phyloP scores from a whole-genome alignment of 1,140 invertebrate genomes.

The Heliconius himera region DNA sequence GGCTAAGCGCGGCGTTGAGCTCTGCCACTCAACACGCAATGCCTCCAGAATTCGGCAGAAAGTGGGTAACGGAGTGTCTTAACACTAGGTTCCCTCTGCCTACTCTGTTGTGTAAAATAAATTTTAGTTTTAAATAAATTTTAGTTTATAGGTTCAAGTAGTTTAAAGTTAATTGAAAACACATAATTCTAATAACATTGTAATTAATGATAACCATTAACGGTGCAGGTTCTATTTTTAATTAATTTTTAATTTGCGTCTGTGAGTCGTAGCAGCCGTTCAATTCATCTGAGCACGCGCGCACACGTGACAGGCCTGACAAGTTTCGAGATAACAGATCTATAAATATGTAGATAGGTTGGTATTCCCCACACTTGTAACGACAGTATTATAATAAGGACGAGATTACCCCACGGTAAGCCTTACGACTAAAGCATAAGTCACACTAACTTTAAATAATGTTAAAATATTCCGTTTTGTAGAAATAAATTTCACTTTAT shows the following conservation, averaged over 20 bases:
- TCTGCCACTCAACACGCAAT: no score
- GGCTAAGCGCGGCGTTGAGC: no score
- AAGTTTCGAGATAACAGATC: constrained; percentile 48
- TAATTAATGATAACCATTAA: constrained; percentile 33
- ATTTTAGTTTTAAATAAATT: no score
- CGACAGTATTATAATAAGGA: constrained; percentile 15
- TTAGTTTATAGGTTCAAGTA: no score
- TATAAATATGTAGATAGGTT: constrained; percentile 53
- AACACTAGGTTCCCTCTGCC: no score
- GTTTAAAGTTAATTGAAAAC: background rate
- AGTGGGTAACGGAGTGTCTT: no score
- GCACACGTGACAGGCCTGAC: constrained; percentile 54
- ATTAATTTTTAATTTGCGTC: constrained; percentile 50
- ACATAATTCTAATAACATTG: background rate
- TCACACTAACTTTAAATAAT: background rate
- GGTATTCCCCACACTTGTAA: constrained; percentile 25
- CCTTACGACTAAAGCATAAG: background rate
- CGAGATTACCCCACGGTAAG: background rate
- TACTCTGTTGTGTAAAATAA: no score
- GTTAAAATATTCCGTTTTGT: background rate
- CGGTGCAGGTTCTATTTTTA: constrained; percentile 35
- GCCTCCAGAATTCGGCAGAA: no score
- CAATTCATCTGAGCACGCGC: constrained; percentile 56
- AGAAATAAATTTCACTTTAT: background rate
- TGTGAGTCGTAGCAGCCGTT: constrained; percentile 47